Evolutionary conservation across 2,113 vertebrate species (phyloP), one percentile per base, ranked within the genome.

Genomic region (Eptesicus fuscus): DNA sequence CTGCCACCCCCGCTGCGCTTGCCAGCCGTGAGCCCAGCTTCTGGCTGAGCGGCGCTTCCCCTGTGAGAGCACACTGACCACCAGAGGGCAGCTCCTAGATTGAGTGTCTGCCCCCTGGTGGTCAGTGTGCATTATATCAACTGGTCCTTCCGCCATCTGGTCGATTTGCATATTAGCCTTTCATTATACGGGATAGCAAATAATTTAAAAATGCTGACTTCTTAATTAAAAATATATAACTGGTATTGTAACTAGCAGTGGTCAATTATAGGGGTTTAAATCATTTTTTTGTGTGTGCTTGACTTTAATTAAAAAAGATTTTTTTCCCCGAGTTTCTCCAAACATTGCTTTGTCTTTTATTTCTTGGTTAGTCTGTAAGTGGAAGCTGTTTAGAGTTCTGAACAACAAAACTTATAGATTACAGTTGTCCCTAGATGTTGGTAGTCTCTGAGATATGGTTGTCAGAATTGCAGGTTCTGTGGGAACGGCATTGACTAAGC

Each of bases 171-270:
- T 59, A 25, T 59, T 59, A 59, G 59, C 59, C 59, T 28, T 61
- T 61, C 11, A 61, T 61, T 61, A 28, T 28, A 61, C 28, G 4
- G 25, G 59, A 28, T 61, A 28, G 25, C 10, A 61, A 28, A 11
- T 61, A 61, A 61, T 67, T 78, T 42, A 3, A 44, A 87, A 83
- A 91, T 67, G 8, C 6, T 30, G 23, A 20, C 1, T 76, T 90
- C 13, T 10, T 51, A 44, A 82, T 37, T 71, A 47, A 16, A 56
- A 37, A 32, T 1, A 67, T 28, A 28, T 25, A 28, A 51, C 5
- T 73, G 35, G 51, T 59, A 78, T 67, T 86, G 11, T 51, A 93
- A 88, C 5, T 70, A 47, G 23, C 53, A 93, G 20, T 44, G 23
- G 13, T 37, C 53, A 73, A 8, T 14, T 79, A 4, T 25, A 90